Evolutionary conservation across 1,140 invertebrate species (phyloP), one percentile per base, ranked within the genome.

Genomic region (Ylistrum balloti): DNA sequence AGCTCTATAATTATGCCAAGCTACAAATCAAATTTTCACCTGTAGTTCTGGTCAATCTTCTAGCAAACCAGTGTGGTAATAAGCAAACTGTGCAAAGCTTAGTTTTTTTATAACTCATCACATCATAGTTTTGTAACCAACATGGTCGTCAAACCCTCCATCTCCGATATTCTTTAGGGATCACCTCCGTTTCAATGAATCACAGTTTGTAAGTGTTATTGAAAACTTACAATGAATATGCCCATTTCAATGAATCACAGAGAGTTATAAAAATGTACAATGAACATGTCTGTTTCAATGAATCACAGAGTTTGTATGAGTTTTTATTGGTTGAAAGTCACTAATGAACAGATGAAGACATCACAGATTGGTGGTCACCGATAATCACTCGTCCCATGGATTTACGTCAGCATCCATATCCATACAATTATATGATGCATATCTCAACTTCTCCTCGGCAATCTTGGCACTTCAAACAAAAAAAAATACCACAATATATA

Each of bases 381-480:
- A 9, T 13, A 13, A 13, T 45, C 17, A 94, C 33, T 95, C 94
- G 86, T 95, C 94, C 93, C 92, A 93, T 0, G 93, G 91, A 87
- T 92, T 94, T 34, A 94, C 92, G 90, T 96, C 96, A 15, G 96
- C 96, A 91, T 96, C 96, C 89, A 96, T 96, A 86, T 96, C 96
- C 33, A 96, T 93, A 93, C 96, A 96, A 91, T 96, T 96, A 89
- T 96, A 96, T 13, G 94, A 92, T 35, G 96, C 96, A 93, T 96
- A 96, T 38, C 95, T 92, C 33, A 96, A 90, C 88, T 96, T 96
- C 92, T 96, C 95, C 92, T 96, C 96, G 13, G 95, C 95, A n/a
- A 95, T 90, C 89, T 96, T 95, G 56, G 95, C 94, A 95, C 96
- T 96, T 91, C 38, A 41, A 92, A 89, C 91, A 90, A 89, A 86